Evolutionary conservation across 2,113 vertebrate species (phyloP).

Genomic region (Rafetus swinhoei): DNA sequence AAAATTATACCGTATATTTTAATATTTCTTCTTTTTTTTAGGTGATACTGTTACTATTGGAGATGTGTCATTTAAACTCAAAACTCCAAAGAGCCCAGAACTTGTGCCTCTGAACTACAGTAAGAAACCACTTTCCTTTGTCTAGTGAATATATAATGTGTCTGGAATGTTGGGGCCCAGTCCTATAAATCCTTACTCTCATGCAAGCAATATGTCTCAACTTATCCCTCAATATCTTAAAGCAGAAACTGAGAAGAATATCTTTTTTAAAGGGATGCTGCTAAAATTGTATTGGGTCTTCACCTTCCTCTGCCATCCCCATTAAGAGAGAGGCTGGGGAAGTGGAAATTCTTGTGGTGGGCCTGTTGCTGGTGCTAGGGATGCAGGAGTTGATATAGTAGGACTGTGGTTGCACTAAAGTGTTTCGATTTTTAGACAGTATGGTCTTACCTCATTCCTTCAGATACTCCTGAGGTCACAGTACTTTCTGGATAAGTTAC

Average conservation of each 20-base stretch:
- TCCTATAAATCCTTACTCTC: neutral
- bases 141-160: neutral
- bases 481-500: neutral
- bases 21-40: slow-evolving; percentile 67
- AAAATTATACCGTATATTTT: neutral
- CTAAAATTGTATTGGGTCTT: neutral
- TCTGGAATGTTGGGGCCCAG: neutral
- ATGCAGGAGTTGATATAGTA: neutral
- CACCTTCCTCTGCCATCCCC: neutral
- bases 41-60: slow-evolving; percentile 95
- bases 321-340: neutral
- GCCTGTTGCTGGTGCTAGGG: neutral
- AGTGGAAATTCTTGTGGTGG: neutral
- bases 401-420: neutral
- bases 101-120: slow-evolving; percentile 94
- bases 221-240: neutral
- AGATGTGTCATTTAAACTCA: slow-evolving; percentile 90
- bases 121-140: slow-evolving; percentile 77
- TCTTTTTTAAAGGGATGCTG: neutral
- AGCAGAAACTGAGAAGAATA: neutral
- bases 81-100: slow-evolving; percentile 90
- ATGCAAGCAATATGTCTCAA: neutral
- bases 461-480: neutral
- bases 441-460: neutral
- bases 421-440: neutral